These are phyloP conservation scores for Intellagama lesueurii DNA, from an alignment of 2,797 vertebrate genomes.

Conservation along the genomic window DNA sequence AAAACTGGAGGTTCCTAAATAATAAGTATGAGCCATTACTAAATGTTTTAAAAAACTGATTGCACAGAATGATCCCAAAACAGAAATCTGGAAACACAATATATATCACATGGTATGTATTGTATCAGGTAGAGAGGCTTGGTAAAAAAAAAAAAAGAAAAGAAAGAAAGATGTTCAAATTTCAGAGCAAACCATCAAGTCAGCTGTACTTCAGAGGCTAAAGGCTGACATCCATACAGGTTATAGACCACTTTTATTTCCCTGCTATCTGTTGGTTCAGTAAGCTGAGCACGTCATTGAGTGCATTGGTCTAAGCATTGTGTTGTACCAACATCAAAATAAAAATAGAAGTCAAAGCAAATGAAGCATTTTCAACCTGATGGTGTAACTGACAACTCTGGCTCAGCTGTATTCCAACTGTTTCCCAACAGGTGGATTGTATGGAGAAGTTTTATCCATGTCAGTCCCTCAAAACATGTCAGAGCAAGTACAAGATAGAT, in stretches of 20 bases:
- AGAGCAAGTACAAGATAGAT: not conserved
- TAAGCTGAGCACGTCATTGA: not conserved
- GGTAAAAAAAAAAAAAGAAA: no score
- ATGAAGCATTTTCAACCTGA: not conserved
- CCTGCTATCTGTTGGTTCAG: not conserved
- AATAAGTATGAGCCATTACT: not conserved
- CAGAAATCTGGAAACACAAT: not conserved
- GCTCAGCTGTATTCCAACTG: not conserved
- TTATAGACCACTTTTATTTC: not conserved
- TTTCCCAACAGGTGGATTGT: not conserved
- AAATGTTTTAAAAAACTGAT: not conserved
- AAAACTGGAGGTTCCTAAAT: not conserved
- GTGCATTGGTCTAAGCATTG: not conserved
- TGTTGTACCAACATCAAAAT: no score
- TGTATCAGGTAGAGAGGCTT: not conserved
- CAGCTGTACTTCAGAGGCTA: not conserved
- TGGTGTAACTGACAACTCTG: not conserved
- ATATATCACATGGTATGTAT: not conserved
- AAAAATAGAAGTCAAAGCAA: not conserved
- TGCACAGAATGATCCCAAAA: not conserved
- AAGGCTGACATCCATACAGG: not conserved
- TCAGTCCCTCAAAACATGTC: not conserved
- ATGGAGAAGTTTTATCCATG: not conserved
- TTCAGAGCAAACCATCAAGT: not conserved
- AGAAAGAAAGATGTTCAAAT: not conserved